These are phyloP conservation scores for Dastarcus helophoroides DNA, from an alignment of 2,888 invertebrate genomes.

Conservation along the genomic window DNA sequence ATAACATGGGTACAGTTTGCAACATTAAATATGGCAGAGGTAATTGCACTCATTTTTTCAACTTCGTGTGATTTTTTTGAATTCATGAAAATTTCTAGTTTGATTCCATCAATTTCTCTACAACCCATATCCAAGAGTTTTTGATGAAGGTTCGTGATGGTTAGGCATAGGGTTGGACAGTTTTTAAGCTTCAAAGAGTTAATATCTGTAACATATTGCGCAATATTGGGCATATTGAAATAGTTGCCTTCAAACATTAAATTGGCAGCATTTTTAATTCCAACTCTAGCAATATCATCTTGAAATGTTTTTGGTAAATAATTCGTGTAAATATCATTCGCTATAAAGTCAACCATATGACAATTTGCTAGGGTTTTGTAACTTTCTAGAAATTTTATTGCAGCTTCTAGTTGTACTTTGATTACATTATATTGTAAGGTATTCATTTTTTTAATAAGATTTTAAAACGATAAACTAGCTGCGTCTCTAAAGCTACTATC, in stretches of 20 bases:
- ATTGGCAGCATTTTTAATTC: conserved; percentile 37
- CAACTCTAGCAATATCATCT: conserved; percentile 37
- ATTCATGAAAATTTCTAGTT: conserved; percentile 61
- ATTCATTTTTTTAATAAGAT: conserved; percentile 14
- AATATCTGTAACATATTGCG: conserved; percentile 23
- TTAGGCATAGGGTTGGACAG: conserved; percentile 35
- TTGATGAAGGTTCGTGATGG: conserved; percentile 33
- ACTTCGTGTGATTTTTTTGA: conserved; percentile 76
- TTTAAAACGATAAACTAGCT: conserved; percentile 49
- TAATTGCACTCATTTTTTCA: conserved; percentile 49
- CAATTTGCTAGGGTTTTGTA: conserved; percentile 56
- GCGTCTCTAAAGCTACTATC: conserved; percentile 42
- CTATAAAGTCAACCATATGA: conserved; percentile 67
- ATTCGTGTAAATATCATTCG: conserved; percentile 48
- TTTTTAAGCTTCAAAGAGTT: conserved; percentile 24
- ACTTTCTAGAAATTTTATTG: conserved; percentile 51
- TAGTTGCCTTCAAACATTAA: conserved; percentile 39
- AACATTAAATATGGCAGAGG: conserved; percentile 40
- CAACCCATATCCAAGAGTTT: conserved; percentile 29
- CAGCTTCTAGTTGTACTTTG: too few species aligned
- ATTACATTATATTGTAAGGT: conserved; percentile 21
- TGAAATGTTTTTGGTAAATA: conserved; percentile 46
- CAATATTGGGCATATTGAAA: conserved; percentile 22
- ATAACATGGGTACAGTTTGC: conserved; percentile 44
- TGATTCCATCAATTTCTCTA: conserved; percentile 30